A percentile compares a stretch with the other conserved stretches of the same genome.
Conservation (phyloP, 1,140 invertebrate species). For the Agraylea sexmaculata region DNA sequence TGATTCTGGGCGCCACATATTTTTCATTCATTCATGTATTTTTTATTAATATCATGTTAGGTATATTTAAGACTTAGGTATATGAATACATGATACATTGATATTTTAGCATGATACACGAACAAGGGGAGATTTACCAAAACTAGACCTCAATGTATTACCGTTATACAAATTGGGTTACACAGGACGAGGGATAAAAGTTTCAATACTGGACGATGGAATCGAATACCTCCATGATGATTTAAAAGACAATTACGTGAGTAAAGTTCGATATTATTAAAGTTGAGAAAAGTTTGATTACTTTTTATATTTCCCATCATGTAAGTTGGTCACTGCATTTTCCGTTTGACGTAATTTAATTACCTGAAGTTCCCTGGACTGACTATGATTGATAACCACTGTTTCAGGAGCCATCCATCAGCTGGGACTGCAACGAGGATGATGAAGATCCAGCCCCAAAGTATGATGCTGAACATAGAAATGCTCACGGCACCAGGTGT, state of each 20-base stretch:
- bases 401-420: conserved; percentile 64
- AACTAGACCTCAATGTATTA: conserved; percentile 62
- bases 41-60: too few species aligned
- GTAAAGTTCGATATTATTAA: conserved; percentile 32
- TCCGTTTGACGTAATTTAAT: too few species aligned
- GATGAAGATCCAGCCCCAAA: conserved; percentile 63
- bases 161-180: conserved; percentile 68
- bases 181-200: conserved; percentile 67
- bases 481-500: conserved; percentile 72
- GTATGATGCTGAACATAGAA: conserved; percentile 47
- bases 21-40: too few species aligned
- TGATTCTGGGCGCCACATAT: too few species aligned
- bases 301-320: too few species aligned
- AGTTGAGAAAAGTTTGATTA: too few species aligned
- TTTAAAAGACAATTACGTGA: conserved; percentile 66
- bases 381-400: too few species aligned
- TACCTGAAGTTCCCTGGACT: too few species aligned
- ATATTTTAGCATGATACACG: conserved; percentile 52
- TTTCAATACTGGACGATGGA: conserved; percentile 81
- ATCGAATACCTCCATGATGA: conserved; percentile 73
- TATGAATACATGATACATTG: too few species aligned
- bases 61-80: too few species aligned
- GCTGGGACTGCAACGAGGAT: conserved; percentile 72
- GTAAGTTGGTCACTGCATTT: too few species aligned
- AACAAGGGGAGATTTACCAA: conserved; percentile 43